phyloP scores from a whole-genome alignment of 2,113 vertebrate species.

The Tychaedon coryphoeus region DNA sequence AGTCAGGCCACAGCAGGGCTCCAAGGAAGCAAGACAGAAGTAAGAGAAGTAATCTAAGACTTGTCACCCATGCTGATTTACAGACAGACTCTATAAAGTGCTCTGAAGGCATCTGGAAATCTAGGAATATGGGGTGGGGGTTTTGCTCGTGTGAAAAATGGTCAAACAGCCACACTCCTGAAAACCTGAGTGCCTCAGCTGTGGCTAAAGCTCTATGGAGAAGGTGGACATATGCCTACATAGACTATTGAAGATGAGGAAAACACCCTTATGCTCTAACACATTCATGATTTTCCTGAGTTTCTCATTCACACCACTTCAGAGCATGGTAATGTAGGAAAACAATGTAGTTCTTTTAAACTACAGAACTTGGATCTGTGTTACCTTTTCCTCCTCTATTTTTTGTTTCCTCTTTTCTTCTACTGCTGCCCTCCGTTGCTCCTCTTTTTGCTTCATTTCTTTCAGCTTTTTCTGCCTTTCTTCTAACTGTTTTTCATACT shows the following conservation, averaged over 20 bases:
- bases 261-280: background rate
- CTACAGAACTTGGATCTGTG: background rate
- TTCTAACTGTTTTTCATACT: slow-evolving; percentile 89
- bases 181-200: background rate
- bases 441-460: slow-evolving; percentile 89
- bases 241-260: rapidly evolving
- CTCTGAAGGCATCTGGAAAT: background rate
- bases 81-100: background rate
- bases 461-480: slow-evolving; percentile 87
- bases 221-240: background rate
- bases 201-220: background rate
- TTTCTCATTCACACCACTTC: background rate
- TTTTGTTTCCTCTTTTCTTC: slow-evolving; percentile 92
- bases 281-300: background rate
- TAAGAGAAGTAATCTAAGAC: background rate
- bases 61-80: rapidly evolving
- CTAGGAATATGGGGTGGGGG: background rate
- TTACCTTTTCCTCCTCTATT: slow-evolving; percentile 89
- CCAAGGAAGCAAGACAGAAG: background rate
- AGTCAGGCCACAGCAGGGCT: background rate
- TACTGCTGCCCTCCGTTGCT: slow-evolving; percentile 85
- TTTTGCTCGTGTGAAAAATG: background rate
- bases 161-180: background rate
- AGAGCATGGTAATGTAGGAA: background rate
- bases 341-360: background rate